Percentiles rank a stretch among this genome's conserved stretches.
Conservation (phyloP, 2,888 invertebrate genomes). For the Andricus curvator region DNA sequence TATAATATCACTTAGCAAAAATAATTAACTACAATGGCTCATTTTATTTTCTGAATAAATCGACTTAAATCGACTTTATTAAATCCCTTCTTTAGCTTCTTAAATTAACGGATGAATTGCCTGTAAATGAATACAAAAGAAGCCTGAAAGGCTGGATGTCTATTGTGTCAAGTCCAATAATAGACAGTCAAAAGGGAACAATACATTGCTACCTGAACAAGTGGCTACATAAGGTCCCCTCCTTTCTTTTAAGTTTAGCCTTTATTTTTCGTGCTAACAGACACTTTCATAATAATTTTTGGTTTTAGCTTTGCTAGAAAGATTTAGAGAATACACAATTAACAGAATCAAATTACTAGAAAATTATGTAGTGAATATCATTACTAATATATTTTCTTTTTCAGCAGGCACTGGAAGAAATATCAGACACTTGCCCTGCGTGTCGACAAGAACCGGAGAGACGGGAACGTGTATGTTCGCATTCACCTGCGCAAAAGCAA, state of each 20-base stretch:
- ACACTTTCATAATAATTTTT: neutral
- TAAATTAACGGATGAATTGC: neutral
- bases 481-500: slow-evolving; percentile 93
- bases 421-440: slow-evolving; percentile 93
- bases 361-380: neutral
- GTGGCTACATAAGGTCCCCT: neutral
- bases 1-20: too few relatives aligned
- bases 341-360: too few relatives aligned
- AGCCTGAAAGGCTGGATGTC: neutral
- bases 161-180: neutral
- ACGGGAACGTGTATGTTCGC: slow-evolving; percentile 96
- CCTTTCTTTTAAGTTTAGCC: neutral
- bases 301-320: too few relatives aligned
- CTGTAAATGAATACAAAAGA: neutral
- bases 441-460: slow-evolving; percentile 88
- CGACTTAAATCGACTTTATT: too few relatives aligned
- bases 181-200: neutral
- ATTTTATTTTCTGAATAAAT: too few relatives aligned
- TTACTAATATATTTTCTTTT: slow-evolving; percentile 75
- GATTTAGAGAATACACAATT: too few relatives aligned
- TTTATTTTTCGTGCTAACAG: neutral
- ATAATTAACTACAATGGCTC: too few relatives aligned
- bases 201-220: neutral
- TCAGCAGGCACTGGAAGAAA: slow-evolving; percentile 91
- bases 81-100: neutral